Evolutionary conservation across 2,113 vertebrate species (phyloP), one percentile per base, ranked within the genome.

Genomic region (Alligator sinensis): DNA sequence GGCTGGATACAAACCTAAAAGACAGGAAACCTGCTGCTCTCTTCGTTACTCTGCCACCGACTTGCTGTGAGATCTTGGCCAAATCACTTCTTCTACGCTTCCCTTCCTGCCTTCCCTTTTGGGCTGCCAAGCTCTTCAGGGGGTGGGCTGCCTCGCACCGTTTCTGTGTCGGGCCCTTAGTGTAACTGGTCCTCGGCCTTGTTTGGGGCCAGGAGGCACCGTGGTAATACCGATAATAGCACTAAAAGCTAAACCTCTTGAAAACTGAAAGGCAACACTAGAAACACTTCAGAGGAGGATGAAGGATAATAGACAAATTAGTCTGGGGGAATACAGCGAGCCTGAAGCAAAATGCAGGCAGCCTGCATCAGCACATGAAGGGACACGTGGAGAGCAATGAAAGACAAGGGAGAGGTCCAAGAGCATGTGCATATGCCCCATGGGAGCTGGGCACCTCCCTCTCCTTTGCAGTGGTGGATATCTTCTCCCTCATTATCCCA

Each of bases 361-460:
- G 38, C 17, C 57, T 13, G 19, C 68, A 34, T 70, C 72, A 2
- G 54, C 15, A 1, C 0, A 54, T 28, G 30, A 54, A 70, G 22
- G 25, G 47, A 18, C 2, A 0, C 1, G 2, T 19, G 18, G 76
- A 60, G 22, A 38, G 30, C 22, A 19, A 28, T 30, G 77, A 27
- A 38, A 68, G 64, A 78, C 22, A 12, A 60, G 14, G 74, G 9
- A 66, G 74, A 87, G 10, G 84, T 28, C 11, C 0, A 0, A 25
- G 58, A 66, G 24, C 18, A 68, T 4, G 11, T n/a, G 55, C 1
- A 9, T 0, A 84, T 47, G 76, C 38, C 15, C 57, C 27, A 4
- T 0, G 3, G 72, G n/a, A 87, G 14, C 9, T 14, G 0, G 3
- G 19, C 55, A 64, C 4, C 9, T 5, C 21, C 27, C 14, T n/a